Conservation (phyloP, 2,113 vertebrate genomes). For the Pachypanchax playfairii region DNA sequence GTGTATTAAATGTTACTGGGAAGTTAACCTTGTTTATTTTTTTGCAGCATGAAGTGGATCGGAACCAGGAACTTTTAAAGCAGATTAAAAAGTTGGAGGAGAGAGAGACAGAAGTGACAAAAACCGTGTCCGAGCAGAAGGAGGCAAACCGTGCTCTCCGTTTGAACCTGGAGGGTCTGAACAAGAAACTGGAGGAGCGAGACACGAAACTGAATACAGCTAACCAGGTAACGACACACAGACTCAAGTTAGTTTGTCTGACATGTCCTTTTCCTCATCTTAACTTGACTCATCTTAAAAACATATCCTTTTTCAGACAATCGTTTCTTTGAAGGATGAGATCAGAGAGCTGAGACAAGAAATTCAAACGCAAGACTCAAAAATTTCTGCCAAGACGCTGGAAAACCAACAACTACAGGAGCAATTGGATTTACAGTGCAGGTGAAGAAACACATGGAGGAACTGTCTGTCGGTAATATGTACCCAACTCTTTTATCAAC, state of each 20-base stretch:
- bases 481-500: not conserved
- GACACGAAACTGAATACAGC: conserved; percentile 81
- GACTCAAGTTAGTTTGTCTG: not conserved
- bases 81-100: conserved; percentile 88
- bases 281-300: not conserved
- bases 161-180: conserved; percentile 81
- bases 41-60: conserved; percentile 86
- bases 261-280: conserved; percentile 7
- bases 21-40: not conserved
- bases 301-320: conserved; percentile 75
- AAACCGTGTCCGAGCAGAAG: conserved; percentile 82
- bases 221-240: conserved; percentile 81
- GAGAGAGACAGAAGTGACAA: conserved; percentile 77
- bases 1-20: too few relatives aligned
- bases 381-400: conserved; percentile 80
- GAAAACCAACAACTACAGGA: conserved; percentile 90
- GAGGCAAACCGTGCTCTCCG: conserved; percentile 79
- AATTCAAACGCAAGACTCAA: conserved; percentile 87
- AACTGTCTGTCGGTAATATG: not conserved
- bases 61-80: conserved; percentile 88
- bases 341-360: conserved; percentile 87
- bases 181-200: conserved; percentile 85
- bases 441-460: conserved; percentile 67
- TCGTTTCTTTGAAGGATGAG: conserved; percentile 83
- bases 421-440: conserved; percentile 86